Conservation (phyloP, 2,888 invertebrate species). For the Leptinotarsa juncta region DNA sequence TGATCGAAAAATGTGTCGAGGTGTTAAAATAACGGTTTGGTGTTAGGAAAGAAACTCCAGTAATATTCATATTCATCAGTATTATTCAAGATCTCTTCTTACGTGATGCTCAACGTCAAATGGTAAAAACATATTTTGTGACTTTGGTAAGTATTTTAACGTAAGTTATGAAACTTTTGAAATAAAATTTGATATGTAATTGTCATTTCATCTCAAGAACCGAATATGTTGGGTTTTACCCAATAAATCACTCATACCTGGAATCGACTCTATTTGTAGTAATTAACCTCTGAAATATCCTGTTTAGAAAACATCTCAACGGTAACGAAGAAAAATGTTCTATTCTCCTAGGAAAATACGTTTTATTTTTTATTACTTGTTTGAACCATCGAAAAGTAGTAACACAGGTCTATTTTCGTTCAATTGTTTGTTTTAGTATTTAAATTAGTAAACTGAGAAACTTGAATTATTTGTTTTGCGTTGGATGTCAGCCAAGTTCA, state of each 20-base stretch:
- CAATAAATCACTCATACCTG: neutral
- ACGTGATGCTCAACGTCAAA: no score
- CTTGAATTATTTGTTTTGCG: constrained; percentile 47
- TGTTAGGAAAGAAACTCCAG: no score
- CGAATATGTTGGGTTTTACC: neutral
- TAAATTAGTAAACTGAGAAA: constrained; percentile 46
- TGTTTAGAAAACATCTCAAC: neutral
- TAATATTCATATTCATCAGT: no score
- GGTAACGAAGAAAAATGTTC: neutral
- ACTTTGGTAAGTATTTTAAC: no score
- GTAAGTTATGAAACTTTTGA: no score
- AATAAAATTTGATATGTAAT: no score
- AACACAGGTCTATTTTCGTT: constrained; percentile 17
- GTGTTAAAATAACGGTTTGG: no score
- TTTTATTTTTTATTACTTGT: constrained; percentile 7
- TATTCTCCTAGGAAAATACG: constrained; percentile 2
- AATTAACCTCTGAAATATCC: neutral
- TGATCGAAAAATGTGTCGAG: no score
- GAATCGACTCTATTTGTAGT: neutral
- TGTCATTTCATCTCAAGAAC: no score
- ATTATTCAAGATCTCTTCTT: no score
- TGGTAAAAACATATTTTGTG: no score
- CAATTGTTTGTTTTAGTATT: constrained; percentile 41
- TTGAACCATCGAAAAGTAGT: constrained; percentile 3
- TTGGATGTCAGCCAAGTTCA: constrained; percentile 48